phyloP scores from a whole-genome alignment of 92 coral and sea anemone genomes.

The Blastomussa wellsi region DNA sequence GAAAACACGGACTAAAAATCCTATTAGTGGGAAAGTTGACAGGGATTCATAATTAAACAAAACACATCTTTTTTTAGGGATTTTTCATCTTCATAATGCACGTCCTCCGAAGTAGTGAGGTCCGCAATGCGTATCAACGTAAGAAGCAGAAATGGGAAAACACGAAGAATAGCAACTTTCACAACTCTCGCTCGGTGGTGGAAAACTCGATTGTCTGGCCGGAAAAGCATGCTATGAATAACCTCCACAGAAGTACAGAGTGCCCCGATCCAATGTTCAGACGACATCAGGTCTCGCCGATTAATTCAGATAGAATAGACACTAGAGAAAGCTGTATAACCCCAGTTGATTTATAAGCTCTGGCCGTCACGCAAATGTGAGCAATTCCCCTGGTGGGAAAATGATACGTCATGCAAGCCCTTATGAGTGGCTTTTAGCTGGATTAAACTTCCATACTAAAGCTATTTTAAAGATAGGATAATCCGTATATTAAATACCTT shows the following conservation, averaged over 20 bases:
- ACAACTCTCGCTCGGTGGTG: slow-evolving; percentile 10
- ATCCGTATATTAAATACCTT: too few species aligned
- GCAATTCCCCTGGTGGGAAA: background rate
- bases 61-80: slow-evolving; percentile 44
- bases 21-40: background rate
- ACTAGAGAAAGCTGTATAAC: slow-evolving; percentile 23
- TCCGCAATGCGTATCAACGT: slow-evolving; percentile 36
- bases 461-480: too few species aligned
- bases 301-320: background rate
- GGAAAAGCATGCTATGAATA: background rate
- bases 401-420: background rate
- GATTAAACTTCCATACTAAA: too few species aligned
- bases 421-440: too few species aligned
- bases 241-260: background rate
- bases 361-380: background rate
- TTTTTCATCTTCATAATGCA: slow-evolving; percentile 63
- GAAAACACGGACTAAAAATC: background rate
- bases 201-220: background rate
- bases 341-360: background rate
- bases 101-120: slow-evolving; percentile 62
- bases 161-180: slow-evolving; percentile 16
- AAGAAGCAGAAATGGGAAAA: slow-evolving; percentile 45
- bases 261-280: slow-evolving; percentile 16
- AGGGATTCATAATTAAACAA: background rate
- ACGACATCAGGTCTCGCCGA: slow-evolving; percentile 33